Percentiles rank a stretch among this genome's conserved stretches.
These are phyloP conservation scores for Diaphora mendica DNA, from an alignment of 2,888 invertebrate species.

Conservation along the genomic window DNA sequence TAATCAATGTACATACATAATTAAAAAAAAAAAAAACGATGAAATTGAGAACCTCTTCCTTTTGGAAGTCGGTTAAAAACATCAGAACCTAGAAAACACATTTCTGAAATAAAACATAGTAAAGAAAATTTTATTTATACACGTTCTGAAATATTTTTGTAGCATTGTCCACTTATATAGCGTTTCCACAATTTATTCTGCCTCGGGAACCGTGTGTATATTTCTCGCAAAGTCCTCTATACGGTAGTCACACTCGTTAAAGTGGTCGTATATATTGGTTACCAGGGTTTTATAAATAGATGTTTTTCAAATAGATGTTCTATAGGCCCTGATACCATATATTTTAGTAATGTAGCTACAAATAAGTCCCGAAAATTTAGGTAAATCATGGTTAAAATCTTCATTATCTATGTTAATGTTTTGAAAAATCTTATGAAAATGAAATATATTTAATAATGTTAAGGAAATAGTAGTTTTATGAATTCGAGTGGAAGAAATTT, in stretches of 20 bases:
- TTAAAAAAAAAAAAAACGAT: no score
- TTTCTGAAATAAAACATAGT: not conserved
- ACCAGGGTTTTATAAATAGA: constrained; percentile 16
- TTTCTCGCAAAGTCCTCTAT: not conserved
- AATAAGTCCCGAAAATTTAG: not conserved
- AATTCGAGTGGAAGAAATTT: no score
- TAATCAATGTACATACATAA: no score
- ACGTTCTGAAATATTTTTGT: not conserved
- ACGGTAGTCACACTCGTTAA: constrained; percentile 5
- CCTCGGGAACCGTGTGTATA: not conserved
- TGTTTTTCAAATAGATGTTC: not conserved
- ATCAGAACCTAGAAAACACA: not conserved
- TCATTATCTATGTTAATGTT: not conserved
- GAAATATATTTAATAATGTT: no score
- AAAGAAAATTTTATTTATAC: not conserved
- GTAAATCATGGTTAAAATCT: not conserved
- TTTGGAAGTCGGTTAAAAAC: not conserved
- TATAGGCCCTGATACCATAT: not conserved
- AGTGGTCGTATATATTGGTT: constrained; percentile 17
- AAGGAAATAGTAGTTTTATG: no score
- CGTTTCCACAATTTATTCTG: not conserved
- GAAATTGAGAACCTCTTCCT: no score
- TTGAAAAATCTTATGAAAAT: no score
- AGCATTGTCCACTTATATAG: not conserved
- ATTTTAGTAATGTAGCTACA: not conserved